phyloP scores from a whole-genome alignment of 1,140 invertebrate genomes.

The Trissolcus basalis region DNA sequence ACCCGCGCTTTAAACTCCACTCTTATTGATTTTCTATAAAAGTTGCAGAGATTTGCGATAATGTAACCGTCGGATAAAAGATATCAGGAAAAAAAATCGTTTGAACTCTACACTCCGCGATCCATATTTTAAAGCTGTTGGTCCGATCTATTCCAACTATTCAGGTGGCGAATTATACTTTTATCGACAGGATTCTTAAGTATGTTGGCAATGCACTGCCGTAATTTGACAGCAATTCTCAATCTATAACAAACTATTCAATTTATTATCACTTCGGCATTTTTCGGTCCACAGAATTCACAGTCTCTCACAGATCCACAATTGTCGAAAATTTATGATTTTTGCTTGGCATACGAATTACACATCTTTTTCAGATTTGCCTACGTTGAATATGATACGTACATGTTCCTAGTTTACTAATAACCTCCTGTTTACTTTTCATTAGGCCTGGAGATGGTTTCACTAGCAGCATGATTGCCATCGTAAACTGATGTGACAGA shows the following conservation, averaged over 20 bases:
- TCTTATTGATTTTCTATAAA: constrained; percentile 60
- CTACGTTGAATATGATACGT: too few species aligned
- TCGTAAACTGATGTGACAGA: too few species aligned
- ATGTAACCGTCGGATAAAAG: constrained; percentile 59
- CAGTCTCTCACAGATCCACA: too few species aligned
- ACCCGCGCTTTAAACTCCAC: constrained; percentile 46
- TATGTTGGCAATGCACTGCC: constrained; percentile 34
- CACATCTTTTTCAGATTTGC: too few species aligned
- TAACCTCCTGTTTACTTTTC: too few species aligned
- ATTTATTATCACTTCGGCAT: neutral
- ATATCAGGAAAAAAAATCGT: constrained; percentile 58
- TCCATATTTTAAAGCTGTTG: constrained; percentile 56
- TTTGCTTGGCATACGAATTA: too few species aligned
- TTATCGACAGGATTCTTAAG: constrained; percentile 51
- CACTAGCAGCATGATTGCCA: too few species aligned
- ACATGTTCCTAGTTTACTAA: too few species aligned
- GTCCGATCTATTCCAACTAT: constrained; percentile 52
- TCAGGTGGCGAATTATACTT: constrained; percentile 51
- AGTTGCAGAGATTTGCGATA: constrained; percentile 58
- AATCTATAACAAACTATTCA: neutral
- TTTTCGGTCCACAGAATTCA: too few species aligned
- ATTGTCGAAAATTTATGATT: too few species aligned
- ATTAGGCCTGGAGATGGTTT: too few species aligned
- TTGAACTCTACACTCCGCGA: constrained; percentile 53
- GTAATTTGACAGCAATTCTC: constrained; percentile 39